A percentile compares a stretch with the other conserved stretches of the same genome.
phyloP scores from a whole-genome alignment of 2,888 invertebrate genomes.

The Microplitis manilae region DNA sequence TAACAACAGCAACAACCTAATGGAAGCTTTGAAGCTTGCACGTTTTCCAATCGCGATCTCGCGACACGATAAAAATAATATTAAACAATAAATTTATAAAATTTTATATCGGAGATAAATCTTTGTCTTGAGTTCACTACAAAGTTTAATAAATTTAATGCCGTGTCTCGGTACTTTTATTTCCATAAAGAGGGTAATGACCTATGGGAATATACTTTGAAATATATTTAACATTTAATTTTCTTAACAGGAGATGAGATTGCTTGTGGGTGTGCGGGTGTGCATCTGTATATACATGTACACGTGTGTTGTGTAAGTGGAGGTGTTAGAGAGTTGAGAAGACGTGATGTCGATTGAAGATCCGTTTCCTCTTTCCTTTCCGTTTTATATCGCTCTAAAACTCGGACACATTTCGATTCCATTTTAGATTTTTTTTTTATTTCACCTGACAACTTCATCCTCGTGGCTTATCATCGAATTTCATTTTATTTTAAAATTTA shows the following conservation, averaged over 20 bases:
- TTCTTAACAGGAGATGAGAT: neutral
- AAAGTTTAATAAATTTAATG: too few species aligned
- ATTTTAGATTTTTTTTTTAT: slow-evolving; percentile 1
- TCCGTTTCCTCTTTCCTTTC: slow-evolving; percentile 18
- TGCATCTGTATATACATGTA: neutral
- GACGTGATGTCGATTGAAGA: slow-evolving; percentile 19
- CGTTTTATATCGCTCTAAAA: neutral
- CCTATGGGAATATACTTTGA: neutral
- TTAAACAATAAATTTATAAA: slow-evolving; percentile 6
- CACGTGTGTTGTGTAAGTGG: neutral
- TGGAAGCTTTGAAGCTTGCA: neutral
- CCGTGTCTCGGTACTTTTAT: too few species aligned
- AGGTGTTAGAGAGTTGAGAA: neutral
- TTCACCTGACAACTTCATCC: slow-evolving; percentile 10
- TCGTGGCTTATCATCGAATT: slow-evolving; percentile 2
- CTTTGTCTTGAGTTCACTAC: too few species aligned
- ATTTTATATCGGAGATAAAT: too few species aligned
- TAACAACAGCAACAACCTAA: slow-evolving; percentile 2
- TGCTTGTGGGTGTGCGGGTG: neutral
- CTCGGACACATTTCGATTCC: slow-evolving; percentile 13
- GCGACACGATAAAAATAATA: slow-evolving; percentile 29
- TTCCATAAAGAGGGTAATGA: neutral
- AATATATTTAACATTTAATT: too few species aligned
- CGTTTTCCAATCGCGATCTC: slow-evolving; percentile 29
- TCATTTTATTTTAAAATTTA: neutral